These are phyloP conservation scores for Lepidonotus clava DNA, from an alignment of 2,888 invertebrate genomes.

Conservation along the genomic window DNA sequence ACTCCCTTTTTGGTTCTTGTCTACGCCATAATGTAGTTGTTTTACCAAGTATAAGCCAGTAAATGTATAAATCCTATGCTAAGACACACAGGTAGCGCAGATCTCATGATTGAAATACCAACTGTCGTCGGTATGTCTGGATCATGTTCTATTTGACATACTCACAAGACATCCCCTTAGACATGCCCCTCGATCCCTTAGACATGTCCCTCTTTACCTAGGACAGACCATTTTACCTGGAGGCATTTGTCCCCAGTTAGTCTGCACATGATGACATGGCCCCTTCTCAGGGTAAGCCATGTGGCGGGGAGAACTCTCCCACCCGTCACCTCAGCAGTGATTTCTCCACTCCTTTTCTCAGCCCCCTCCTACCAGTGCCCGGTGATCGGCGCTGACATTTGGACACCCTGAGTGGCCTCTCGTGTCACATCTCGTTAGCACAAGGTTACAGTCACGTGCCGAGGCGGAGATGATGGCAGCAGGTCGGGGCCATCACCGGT, in stretches of 20 bases:
- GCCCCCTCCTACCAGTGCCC: background rate
- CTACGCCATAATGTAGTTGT: too few relatives aligned
- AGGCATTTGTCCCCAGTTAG: background rate
- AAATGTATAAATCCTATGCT: too few relatives aligned
- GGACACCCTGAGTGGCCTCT: background rate
- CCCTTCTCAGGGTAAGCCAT: background rate
- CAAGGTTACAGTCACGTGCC: background rate
- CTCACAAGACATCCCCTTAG: too few relatives aligned
- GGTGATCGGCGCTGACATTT: constrained; percentile 1
- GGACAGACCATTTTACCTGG: background rate
- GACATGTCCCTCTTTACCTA: too few relatives aligned
- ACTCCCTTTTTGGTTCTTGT: too few relatives aligned
- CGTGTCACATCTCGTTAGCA: constrained; percentile 8
- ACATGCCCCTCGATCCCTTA: too few relatives aligned
- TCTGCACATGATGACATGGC: background rate
- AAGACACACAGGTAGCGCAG: too few relatives aligned
- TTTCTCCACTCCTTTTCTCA: background rate
- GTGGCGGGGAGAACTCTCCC: background rate
- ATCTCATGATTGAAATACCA: too few relatives aligned
- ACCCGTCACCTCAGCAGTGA: background rate
- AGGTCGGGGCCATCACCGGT: background rate
- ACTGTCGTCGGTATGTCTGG: too few relatives aligned
- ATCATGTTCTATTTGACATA: too few relatives aligned
- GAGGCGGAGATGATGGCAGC: background rate
- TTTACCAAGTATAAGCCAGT: too few relatives aligned